Percentiles rank a stretch among this genome's conserved stretches.
Conservation (phyloP, 2,888 invertebrate genomes). For the Eilema sororculum region DNA sequence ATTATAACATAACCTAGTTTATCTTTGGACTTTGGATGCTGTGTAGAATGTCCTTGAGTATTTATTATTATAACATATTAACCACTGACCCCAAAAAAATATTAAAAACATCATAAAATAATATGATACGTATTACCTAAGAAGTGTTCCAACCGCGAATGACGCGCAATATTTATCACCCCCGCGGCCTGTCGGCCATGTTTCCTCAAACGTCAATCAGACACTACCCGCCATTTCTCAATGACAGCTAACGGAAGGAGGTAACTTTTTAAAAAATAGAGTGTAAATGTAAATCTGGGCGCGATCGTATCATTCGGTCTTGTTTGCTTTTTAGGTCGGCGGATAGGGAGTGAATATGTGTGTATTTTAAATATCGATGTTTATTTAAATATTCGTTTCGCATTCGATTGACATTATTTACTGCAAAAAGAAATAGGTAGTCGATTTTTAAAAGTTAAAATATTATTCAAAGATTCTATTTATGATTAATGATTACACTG, state of each 20-base stretch:
- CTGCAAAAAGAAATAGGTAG: no score
- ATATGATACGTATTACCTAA: not conserved
- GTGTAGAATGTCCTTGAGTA: no score
- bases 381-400: not conserved
- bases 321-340: conserved; percentile 30
- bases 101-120: not conserved
- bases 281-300: conserved; percentile 48
- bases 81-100: not conserved
- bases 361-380: not conserved
- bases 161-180: conserved; percentile 70
- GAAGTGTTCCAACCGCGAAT: conserved; percentile 43
- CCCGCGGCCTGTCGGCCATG: conserved; percentile 49
- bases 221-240: conserved; percentile 72
- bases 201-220: conserved; percentile 76
- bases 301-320: conserved; percentile 35
- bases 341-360: conserved; percentile 13
- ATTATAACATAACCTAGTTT: no score
- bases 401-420: not conserved
- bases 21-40: no score
- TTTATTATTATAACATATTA: no score
- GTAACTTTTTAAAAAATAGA: conserved; percentile 60
- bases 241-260: conserved; percentile 68
- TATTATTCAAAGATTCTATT: no score
- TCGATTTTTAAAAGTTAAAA: no score
- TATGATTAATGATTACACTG: no score